Evolutionary conservation across 2,113 vertebrate species (phyloP), one percentile per base, ranked within the genome.

Genomic region (Tragulus kanchil): DNA sequence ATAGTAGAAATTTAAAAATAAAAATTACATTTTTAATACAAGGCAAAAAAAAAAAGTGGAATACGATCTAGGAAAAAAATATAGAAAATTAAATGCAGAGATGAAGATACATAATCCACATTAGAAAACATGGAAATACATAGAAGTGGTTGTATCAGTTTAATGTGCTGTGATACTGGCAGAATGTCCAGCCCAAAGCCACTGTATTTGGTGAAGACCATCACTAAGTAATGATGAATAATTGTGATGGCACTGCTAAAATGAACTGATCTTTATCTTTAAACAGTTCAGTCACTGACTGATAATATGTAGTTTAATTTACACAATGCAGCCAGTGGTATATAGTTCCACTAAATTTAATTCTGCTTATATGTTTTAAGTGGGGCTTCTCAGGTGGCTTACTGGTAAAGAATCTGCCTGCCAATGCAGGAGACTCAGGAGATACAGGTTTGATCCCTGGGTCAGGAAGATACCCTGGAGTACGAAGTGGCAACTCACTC

Each of bases 241-340:
- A 8, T 95, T 90, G n/a, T 73, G 16, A 84, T 71, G 62, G 13
- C 15, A 87, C 23, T 64, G 8, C 8, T 93, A 78, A 89, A 62
- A 21, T 64, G 25, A 97, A 93, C 75, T 56, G 42, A 93, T 92
- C 52, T 92, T 89, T 81, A 95, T 77, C 13, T 56, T 56, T 45
- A 75, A 11, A 28, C 6, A 75, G 42, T 78, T 95, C 48, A 90
- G 56, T 3, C 61, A 77, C 19, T 45, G 69, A 73, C 25, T 73
- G 69, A 21, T 45, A 21, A 73, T 45, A 73, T 73, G 25, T 13
- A 73, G 69, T 45, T 5, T 25, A 78, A 78, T 59, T 36, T n/a
- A 77, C 12, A 64, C 23, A 82, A 52, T 69, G 94, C 48, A 90
- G 54, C 4, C 48, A 78, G 25, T 85, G 45, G 90, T 61, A 69